Evolutionary conservation across 1,140 invertebrate species (phyloP), one percentile per base, ranked within the genome.

Genomic region (Spodoptera frugiperda): DNA sequence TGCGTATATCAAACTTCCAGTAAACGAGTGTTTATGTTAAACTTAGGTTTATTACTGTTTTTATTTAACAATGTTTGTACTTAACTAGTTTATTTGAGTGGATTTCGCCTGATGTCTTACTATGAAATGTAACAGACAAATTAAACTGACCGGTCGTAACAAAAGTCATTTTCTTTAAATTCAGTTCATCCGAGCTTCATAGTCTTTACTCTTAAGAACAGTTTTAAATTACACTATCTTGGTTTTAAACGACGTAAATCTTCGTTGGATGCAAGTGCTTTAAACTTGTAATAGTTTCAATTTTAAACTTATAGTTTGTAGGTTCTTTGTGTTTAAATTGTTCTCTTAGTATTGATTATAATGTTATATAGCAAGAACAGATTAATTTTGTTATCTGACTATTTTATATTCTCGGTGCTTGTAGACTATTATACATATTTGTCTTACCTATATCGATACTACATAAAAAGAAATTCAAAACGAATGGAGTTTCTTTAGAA

Each of bases 21-120:
- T 61, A 39, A 61, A 61, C 57, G 57, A 61, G 15, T 61, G 57
- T 61, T 61, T 61, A 61, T 14, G n/a, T 61, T 17, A 61, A 61
- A 39, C 57, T 17, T 33, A 55, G 57, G 44, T 61, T 61, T 17
- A 61, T 30, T 44, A n/a, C 30, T 61, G n/a, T 44, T 44, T 39
- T 44, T 39, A 33, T 61, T 39, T 17, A 39, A 59, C 25, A 59
- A 39, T 25, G 25, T 59, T 59, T 59, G 57, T 39, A 59, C n/a
- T 39, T 39, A 59, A 30, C 25, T 4, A 25, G 25, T 25, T 25
- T 25, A 2, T 25, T 25, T 61, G 30, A 61, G 39, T 44, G 39
- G 33, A 59, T 1, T 15, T 61, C 17, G 33, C 39, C 15, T 44
- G 14, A 6, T 11, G 21, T 25, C 19, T 55, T 44, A 15, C 33